These are phyloP conservation scores for Dendrolimus kikuchii DNA, from an alignment of 1,140 invertebrate species.

Conservation along the genomic window DNA sequence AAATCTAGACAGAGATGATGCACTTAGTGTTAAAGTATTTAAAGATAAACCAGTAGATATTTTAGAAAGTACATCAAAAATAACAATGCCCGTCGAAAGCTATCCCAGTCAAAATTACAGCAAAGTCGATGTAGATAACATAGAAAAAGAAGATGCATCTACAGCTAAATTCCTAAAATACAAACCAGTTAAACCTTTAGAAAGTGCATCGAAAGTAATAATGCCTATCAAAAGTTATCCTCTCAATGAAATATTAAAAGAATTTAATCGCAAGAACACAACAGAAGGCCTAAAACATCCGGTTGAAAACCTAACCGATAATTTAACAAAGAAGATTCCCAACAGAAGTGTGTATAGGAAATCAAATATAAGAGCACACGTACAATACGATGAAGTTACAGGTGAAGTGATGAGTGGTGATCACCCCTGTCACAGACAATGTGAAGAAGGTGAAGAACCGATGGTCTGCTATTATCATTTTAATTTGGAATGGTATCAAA, in stretches of 20 bases:
- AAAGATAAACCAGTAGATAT: conserved; percentile 10
- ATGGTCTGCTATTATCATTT: conserved; percentile 82
- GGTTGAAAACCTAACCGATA: conserved; percentile 17
- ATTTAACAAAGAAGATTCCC: conserved; percentile 9
- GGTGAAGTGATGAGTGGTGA: conserved; percentile 50
- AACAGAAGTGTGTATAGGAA: conserved; percentile 23
- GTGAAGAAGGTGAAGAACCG: conserved; percentile 64
- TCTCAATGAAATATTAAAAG: conserved; percentile 21
- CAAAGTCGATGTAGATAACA: conserved; percentile 10
- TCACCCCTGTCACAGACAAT: conserved; percentile 69
- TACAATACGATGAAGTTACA: conserved; percentile 54
- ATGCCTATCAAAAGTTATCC: conserved; percentile 44
- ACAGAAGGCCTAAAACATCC: conserved; percentile 13
- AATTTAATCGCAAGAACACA: conserved; percentile 20
- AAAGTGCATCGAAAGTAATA: conserved; percentile 53
- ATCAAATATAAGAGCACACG: conserved; percentile 37
- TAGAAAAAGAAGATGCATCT: conserved; percentile 15
- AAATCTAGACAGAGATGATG: conserved; percentile 14
- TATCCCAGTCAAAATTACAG: conserved; percentile 8
- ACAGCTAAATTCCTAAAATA: conserved; percentile 23
- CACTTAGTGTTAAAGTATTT: conserved; percentile 28
- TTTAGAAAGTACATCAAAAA: conserved; percentile 48
- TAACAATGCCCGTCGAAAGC: conserved; percentile 25
- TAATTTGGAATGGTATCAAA: conserved; percentile 83
- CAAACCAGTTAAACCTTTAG: conserved; percentile 10